Evolutionary conservation across 2,888 invertebrate species (phyloP).

Genomic region (Craniophora ligustri): DNA sequence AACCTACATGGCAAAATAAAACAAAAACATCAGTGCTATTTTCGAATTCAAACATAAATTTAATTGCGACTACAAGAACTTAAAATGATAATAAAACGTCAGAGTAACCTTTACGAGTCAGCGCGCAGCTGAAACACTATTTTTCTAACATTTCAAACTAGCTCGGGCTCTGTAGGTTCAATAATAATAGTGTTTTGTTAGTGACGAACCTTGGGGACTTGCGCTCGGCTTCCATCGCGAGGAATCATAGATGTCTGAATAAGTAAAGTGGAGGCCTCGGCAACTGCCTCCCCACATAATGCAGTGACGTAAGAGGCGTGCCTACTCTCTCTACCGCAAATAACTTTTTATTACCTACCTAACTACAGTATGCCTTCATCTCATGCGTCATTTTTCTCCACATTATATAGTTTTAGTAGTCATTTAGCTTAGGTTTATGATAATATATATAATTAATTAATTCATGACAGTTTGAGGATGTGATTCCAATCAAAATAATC

Average conservation of each 20-base stretch:
- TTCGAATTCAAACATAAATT: background rate
- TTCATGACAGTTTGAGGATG: no score
- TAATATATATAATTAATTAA: no score
- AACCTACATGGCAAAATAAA: no score
- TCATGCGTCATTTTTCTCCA: slow-evolving; percentile 26
- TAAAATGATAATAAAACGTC: background rate
- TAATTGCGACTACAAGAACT: background rate
- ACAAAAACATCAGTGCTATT: no score
- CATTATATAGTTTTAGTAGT: no score
- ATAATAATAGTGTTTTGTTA: slow-evolving; percentile 42
- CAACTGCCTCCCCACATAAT: slow-evolving; percentile 35
- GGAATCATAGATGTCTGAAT: slow-evolving; percentile 51
- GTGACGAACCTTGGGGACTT: slow-evolving; percentile 38
- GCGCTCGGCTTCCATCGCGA: slow-evolving; percentile 19
- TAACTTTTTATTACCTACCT: slow-evolving; percentile 32
- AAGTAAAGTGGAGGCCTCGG: slow-evolving; percentile 47
- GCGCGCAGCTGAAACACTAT: slow-evolving; percentile 3
- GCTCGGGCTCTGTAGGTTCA: slow-evolving; percentile 36
- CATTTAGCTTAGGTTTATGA: no score
- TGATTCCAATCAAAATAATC: no score
- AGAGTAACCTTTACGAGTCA: background rate
- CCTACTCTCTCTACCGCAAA: slow-evolving; percentile 47
- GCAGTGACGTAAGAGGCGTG: slow-evolving; percentile 47
- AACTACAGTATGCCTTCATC: background rate
- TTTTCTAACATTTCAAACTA: slow-evolving; percentile 23